Evolutionary conservation across 2,888 invertebrate species (phyloP).

Genomic region (Acleris cristana): DNA sequence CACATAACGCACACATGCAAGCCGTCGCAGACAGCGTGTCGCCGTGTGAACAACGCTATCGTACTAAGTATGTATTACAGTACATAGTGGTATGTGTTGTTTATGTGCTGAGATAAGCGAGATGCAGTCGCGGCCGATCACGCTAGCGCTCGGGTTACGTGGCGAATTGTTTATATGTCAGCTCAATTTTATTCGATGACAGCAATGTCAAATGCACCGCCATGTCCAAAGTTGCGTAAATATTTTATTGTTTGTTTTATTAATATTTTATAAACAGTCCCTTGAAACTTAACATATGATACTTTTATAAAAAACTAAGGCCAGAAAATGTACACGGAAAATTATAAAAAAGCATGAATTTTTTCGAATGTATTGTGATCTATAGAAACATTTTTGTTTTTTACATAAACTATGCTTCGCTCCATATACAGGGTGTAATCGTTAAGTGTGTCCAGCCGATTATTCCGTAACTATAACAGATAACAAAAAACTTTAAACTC

Average conservation of each 20-base stretch:
- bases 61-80: conserved; percentile 68
- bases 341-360: too few species aligned
- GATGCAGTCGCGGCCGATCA: conserved; percentile 49
- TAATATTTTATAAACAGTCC: too few species aligned
- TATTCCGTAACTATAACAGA: too few species aligned
- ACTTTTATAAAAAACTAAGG: too few species aligned
- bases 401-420: neutral
- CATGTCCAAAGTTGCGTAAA: neutral
- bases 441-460: too few species aligned
- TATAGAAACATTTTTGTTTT: neutral
- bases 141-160: conserved; percentile 57
- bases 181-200: conserved; percentile 3
- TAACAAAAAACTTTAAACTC: too few species aligned
- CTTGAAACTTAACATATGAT: too few species aligned
- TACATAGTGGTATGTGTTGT: conserved; percentile 71
- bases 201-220: neutral
- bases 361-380: too few species aligned
- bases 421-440: too few species aligned
- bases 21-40: conserved; percentile 81
- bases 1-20: conserved; percentile 63
- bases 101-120: conserved; percentile 66
- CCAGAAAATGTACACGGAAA: too few species aligned
- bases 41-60: conserved; percentile 79
- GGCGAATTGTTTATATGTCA: conserved; percentile 47
- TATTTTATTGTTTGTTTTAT: neutral